phyloP scores from a whole-genome alignment of 2,797 vertebrate genomes.

The Phyllotis vaccarum region DNA sequence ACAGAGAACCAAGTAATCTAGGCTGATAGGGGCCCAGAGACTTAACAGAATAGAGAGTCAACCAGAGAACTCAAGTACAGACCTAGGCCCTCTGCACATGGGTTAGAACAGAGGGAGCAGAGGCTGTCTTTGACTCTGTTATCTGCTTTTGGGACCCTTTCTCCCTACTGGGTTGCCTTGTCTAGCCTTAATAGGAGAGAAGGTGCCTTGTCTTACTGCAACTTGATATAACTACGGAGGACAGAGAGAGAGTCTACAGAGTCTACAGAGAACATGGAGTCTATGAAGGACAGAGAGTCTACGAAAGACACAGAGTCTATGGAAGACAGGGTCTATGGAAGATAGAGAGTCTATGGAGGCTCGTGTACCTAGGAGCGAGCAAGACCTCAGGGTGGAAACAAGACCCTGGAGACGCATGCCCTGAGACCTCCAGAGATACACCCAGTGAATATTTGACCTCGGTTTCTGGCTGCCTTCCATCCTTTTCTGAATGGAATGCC shows the following conservation, averaged over 20 bases:
- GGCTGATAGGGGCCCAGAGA: background rate
- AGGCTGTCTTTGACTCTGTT: background rate
- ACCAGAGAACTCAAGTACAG: background rate
- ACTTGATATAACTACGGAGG: background rate
- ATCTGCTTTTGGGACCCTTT: background rate
- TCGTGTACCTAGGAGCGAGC: background rate
- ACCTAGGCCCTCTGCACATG: background rate
- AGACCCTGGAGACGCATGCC: too few relatives aligned
- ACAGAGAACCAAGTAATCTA: background rate
- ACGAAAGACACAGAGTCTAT: background rate
- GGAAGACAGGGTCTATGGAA: background rate
- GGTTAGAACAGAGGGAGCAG: background rate
- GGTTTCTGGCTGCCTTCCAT: background rate
- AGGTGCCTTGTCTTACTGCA: background rate
- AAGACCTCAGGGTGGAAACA: too few relatives aligned
- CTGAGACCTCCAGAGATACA: background rate
- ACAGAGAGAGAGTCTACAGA: background rate
- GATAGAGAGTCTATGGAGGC: background rate
- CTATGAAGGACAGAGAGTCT: background rate
- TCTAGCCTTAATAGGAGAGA: background rate
- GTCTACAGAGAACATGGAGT: too few relatives aligned
- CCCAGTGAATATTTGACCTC: background rate
- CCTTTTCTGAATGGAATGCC: background rate
- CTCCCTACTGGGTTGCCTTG: background rate
- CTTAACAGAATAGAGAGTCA: background rate